phyloP scores from a whole-genome alignment of 2,797 vertebrate genomes.

The Momotus momota region DNA sequence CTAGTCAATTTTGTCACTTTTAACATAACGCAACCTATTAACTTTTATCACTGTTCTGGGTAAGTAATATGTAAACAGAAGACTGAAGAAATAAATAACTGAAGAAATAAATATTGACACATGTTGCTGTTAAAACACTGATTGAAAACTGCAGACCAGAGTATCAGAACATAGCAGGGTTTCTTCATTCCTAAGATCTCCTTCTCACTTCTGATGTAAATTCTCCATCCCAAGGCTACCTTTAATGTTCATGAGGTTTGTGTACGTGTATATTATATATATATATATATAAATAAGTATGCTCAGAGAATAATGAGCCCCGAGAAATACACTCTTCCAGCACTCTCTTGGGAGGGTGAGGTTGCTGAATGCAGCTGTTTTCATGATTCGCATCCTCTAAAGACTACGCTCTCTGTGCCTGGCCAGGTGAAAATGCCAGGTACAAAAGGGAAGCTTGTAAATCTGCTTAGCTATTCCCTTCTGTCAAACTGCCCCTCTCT shows the following conservation, averaged over 20 bases:
- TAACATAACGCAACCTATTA: slow-evolving; percentile 53
- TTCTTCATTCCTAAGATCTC: slow-evolving; percentile 28
- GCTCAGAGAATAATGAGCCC: slow-evolving; percentile 49
- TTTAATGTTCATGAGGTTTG: slow-evolving; percentile 48
- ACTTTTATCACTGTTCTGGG: slow-evolving; percentile 59
- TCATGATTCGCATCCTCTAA: slow-evolving; percentile 51
- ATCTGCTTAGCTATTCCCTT: slow-evolving; percentile 24
- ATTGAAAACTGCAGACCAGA: slow-evolving; percentile 34
- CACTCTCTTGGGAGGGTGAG: slow-evolving; percentile 40
- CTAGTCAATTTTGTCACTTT: slow-evolving; percentile 44
- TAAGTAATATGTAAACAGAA: not conserved
- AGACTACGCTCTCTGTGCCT: not conserved
- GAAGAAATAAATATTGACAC: slow-evolving; percentile 65
- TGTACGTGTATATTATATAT: slow-evolving; percentile 42
- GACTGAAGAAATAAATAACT: slow-evolving; percentile 58
- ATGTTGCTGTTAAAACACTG: slow-evolving; percentile 41
- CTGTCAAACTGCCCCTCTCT: slow-evolving; percentile 10
- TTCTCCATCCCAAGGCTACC: not conserved
- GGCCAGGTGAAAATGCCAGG: slow-evolving; percentile 43
- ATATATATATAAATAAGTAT: slow-evolving; percentile 27
- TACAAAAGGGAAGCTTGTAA: not conserved
- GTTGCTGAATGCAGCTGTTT: slow-evolving; percentile 39
- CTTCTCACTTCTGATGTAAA: slow-evolving; percentile 47
- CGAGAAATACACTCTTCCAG: slow-evolving; percentile 20
- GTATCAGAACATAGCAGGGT: not conserved